A percentile compares a stretch with the other conserved stretches of the same genome.
Conservation (phyloP, 2,797 vertebrate genomes). For the Tenualosa thibaudeaui region DNA sequence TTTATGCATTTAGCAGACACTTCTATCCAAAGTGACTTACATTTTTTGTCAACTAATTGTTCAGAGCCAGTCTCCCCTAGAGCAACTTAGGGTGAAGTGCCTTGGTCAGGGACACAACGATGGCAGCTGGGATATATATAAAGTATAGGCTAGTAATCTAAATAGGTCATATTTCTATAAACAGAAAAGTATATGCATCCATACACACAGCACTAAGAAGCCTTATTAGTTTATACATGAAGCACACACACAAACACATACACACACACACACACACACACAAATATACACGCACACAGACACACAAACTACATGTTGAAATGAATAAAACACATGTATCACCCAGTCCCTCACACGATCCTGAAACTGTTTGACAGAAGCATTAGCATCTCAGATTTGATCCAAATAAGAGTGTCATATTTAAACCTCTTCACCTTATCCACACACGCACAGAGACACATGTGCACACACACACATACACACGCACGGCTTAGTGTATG, state of each 20-base stretch:
- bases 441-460: background rate
- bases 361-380: background rate
- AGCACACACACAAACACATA: background rate
- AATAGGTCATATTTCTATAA: no score
- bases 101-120: no score
- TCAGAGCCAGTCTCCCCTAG: no score
- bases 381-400: background rate
- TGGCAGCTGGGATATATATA: no score
- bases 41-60: no score
- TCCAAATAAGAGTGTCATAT: background rate
- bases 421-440: background rate
- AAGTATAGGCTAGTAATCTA: background rate
- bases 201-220: background rate
- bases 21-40: no score
- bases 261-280: no score
- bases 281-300: background rate
- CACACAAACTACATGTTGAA: background rate
- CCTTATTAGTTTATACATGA: background rate
- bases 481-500: no score
- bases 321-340: constrained; percentile 7
- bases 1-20: no score
- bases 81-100: no score
- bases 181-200: no score
- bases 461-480: background rate
- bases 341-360: background rate